Base-by-base conservation (phyloP, 2,888 invertebrate genomes). In the Drosophila paranaensis region DNA sequence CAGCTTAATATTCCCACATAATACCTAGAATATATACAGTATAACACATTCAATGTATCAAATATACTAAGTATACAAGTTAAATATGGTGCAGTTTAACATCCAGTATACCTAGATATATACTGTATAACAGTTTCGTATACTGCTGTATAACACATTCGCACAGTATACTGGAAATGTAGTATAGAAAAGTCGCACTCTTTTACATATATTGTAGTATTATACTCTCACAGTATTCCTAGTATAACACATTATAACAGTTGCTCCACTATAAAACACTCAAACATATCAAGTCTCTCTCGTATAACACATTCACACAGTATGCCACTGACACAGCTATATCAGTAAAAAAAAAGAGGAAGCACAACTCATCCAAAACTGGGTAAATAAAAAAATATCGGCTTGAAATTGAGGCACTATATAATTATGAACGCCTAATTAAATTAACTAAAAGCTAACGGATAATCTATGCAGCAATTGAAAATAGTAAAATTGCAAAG, bases 391-490 rank as follows among this genome's bases (percentile, higher is more conserved):
- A 51, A 20, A 20, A 20, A 20, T 20, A 55, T 13, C 39, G 45
- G 56, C 20, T 64, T 69, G 43, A 45, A 45, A 62, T 37, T 37
- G 66, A 53, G 45, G 30, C 51, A 61, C 65, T 62, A 39, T 53
- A 2, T 51, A 71, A 68, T 81, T 64, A 64, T 69, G 54, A 60
- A 74, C 68, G 86, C 43, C 55, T 79, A 76, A 79, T 76, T 85
- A 76, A 65, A 39, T 66, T 60, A 27, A 66, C 64, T 70, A 77
- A 69, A 69, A 57, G 25, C 40, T 45, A 60, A 53, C 42, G 60
- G 16, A 54, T 39, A 74, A 11, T 62, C 16, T 58, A 73, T 71
- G 60, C 40, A 46, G 60, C 40, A 46, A 48, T 35, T n/a, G 33
- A 66, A 66, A 40, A 54, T 11, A 10, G 25, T 25, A 65, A 82